Percentiles rank a stretch among this genome's conserved stretches.
phyloP scores from a whole-genome alignment of 2,113 vertebrate genomes.

The Copsychus sechellarum region DNA sequence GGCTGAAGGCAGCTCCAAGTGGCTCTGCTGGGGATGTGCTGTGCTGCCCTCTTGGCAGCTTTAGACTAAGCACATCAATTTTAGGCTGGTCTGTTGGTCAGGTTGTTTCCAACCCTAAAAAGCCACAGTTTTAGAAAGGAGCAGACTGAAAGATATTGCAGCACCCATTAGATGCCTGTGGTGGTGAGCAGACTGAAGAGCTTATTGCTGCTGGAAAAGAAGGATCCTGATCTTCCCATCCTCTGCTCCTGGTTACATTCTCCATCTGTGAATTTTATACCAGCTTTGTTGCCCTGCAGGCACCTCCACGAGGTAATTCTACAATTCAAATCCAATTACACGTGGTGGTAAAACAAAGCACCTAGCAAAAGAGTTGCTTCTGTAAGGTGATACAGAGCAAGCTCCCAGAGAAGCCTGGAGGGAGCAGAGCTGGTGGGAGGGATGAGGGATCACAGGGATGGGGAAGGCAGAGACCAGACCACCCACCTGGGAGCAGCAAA shows the following conservation, averaged over 20 bases:
- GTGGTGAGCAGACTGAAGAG: neutral
- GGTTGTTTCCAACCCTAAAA: neutral
- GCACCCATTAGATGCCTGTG: neutral
- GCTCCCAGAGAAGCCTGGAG: neutral
- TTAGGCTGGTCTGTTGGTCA: neutral
- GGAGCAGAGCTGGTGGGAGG: neutral
- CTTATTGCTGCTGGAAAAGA: neutral
- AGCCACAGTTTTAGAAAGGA: neutral
- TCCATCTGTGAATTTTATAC: neutral
- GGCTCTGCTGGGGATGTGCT: neutral
- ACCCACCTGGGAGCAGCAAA: neutral
- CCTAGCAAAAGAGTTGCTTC: neutral
- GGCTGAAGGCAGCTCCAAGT: neutral
- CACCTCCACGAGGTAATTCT: neutral
- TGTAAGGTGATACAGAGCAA: neutral
- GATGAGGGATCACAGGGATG: neutral
- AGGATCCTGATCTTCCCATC: neutral
- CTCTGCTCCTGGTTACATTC: neutral
- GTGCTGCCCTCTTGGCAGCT: neutral
- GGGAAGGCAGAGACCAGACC: neutral
- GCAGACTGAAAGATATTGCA: neutral
- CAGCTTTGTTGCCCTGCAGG: neutral
- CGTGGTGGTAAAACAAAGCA: neutral
- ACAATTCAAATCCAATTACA: neutral
- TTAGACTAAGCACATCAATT: neutral